Evolutionary conservation across 2,113 vertebrate species (phyloP), one percentile per base, ranked within the genome.

Genomic region (Forbesichthys agassizii): DNA sequence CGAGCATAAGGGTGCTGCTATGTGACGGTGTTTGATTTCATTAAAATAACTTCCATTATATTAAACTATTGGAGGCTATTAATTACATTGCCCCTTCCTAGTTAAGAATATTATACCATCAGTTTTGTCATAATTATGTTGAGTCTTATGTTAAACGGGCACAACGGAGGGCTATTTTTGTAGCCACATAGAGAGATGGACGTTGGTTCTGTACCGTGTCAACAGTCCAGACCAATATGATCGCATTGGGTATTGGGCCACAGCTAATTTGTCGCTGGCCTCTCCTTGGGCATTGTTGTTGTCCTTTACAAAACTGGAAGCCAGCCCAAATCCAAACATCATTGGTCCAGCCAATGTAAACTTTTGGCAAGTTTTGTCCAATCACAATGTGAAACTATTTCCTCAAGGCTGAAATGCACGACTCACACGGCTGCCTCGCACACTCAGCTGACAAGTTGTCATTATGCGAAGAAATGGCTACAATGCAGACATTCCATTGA

Each of bases 271-370:
- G 84, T 80, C 77, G 70, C 77, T 70, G 64, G 46, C 81, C 81
- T 80, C 68, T 78, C 64, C 68, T 79, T 65, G 78, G 80, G 80
- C 84, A 59, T 85, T 88, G 80, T 90, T 90, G 82, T 85, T 80
- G 79, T 71, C 77, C 83, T 90, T 88, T 86, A 80, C 85, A 78
- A 77, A 66, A 61, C 75, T 83, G 81, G 83, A 85, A 79, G 74
- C 63, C 74, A 64, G 84, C 78, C 88, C 82, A 80, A 75, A 82
- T 84, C 71, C 73, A 20, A 56, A 72, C 77, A 84, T 85, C 81
- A 88, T 84, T 88, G 88, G 88, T 72, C 80, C 69, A 74, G 69
- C 75, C 75, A 55, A 73, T 61, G 84, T 77, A 57, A 86, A 78
- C 75, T 66, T 62, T 55, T 48, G 14, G 27, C 48, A 33, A 16